A percentile compares a stretch with the other conserved stretches of the same genome.
Evolutionary conservation across 2,888 invertebrate genomes (phyloP).

Genomic region (Drosophila maculinotata): DNA sequence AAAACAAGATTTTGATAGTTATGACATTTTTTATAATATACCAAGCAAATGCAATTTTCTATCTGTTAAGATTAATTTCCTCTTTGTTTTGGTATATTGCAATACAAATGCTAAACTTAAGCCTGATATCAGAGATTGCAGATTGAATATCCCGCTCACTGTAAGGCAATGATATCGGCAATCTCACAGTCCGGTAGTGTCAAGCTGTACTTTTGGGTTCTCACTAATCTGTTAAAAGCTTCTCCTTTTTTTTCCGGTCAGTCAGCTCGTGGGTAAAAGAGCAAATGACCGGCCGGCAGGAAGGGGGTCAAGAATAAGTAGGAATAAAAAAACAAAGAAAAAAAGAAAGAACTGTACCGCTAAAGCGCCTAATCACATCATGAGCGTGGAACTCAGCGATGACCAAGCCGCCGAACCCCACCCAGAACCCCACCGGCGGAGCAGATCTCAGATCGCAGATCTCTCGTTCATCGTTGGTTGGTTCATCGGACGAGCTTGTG

Average conservation of each 20-base stretch:
- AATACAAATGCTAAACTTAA: no score
- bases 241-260: background rate
- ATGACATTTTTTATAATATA: no score
- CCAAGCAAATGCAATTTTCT: no score
- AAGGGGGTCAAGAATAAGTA: background rate
- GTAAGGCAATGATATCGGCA: constrained; percentile 17
- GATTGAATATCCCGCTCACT: constrained; percentile 3
- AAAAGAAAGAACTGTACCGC: constrained; percentile 61
- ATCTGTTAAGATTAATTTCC: no score
- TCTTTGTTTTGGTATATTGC: no score
- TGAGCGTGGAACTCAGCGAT: constrained; percentile 58
- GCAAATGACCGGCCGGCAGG: background rate
- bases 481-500: constrained; percentile 48
- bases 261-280: constrained; percentile 7
- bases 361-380: constrained; percentile 75
- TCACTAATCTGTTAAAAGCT: constrained; percentile 37
- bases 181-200: constrained; percentile 23
- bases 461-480: no score
- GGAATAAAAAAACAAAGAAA: constrained; percentile 20
- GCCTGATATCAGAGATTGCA: background rate
- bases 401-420: constrained; percentile 31
- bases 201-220: constrained; percentile 42
- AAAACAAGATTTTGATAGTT: no score
- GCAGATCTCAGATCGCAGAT: no score
- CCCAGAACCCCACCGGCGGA: constrained; percentile 8